Percentiles rank a stretch among this genome's conserved stretches.
Conservation (phyloP, 2,113 vertebrate species). For the Siphamia tubifer region DNA sequence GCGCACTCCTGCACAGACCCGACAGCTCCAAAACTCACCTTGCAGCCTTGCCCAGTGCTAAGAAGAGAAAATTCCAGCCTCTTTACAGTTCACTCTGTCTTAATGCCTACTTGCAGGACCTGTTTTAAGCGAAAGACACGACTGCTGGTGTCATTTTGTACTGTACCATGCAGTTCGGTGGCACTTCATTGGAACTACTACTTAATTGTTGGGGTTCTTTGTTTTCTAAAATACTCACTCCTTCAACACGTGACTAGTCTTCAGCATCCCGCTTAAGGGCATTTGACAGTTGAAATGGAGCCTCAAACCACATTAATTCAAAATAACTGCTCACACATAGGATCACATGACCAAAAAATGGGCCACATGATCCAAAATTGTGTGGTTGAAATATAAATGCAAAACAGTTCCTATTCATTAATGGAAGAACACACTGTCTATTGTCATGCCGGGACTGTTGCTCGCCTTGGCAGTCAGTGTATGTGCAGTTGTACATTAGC, state of each 20-base stretch:
- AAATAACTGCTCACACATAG: neutral
- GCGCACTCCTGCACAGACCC: constrained; percentile 21
- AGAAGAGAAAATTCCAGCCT: constrained; percentile 26
- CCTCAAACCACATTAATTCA: neutral
- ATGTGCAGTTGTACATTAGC: constrained; percentile 2
- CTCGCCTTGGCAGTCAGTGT: no score
- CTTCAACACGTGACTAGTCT: neutral
- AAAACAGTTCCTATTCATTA: no score
- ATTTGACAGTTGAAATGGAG: neutral
- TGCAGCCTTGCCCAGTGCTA: constrained; percentile 12
- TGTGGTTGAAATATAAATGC: neutral
- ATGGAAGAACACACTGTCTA: no score
- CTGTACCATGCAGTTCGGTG: neutral
- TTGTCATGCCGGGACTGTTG: no score
- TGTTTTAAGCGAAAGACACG: constrained; percentile 28
- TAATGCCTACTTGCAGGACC: constrained; percentile 50
- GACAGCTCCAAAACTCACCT: constrained; percentile 38
- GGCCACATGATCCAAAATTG: neutral
- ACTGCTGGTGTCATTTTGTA: neutral
- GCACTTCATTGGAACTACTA: neutral
- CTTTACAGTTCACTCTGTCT: neutral
- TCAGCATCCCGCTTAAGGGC: neutral
- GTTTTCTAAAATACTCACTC: neutral
- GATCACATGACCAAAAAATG: neutral
- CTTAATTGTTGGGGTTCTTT: neutral